phyloP scores from a whole-genome alignment of 1,140 invertebrate genomes.

The Cotesia typhae region DNA sequence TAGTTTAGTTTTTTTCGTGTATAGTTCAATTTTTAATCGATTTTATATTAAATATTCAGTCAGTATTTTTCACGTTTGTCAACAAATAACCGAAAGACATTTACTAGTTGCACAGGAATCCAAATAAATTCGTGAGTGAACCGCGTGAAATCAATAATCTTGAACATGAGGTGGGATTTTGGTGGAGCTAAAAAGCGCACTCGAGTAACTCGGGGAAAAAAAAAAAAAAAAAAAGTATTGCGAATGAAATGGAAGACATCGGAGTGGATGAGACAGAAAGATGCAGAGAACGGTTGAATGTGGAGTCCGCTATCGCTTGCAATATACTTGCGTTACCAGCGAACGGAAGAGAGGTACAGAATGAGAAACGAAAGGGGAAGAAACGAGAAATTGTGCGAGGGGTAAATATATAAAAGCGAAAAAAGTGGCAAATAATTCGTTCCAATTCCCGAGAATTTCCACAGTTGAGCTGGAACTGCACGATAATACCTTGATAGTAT shows the following conservation, averaged over 20 bases:
- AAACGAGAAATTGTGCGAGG: neutral
- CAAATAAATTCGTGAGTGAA: slow-evolving; percentile 13
- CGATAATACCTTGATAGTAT: slow-evolving; percentile 6
- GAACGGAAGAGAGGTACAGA: neutral
- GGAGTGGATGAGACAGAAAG: slow-evolving; percentile 27
- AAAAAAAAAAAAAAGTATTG: neutral
- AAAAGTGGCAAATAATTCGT: slow-evolving; percentile 27
- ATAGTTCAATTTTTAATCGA: neutral
- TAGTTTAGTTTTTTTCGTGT: neutral
- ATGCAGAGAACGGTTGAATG: neutral
- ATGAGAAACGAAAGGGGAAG: neutral
- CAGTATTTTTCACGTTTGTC: neutral
- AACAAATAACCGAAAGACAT: slow-evolving; percentile 13
- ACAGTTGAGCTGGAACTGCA: neutral
- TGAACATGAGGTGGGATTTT: slow-evolving; percentile 23
- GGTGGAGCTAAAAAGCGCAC: slow-evolving; percentile 22
- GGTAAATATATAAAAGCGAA: neutral
- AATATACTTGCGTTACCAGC: too few species aligned
- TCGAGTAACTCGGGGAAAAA: neutral
- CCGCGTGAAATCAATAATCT: slow-evolving; percentile 28
- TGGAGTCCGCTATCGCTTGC: too few species aligned
- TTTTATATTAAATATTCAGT: neutral
- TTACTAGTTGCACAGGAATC: slow-evolving; percentile 19
- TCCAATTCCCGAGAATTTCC: slow-evolving; percentile 31
- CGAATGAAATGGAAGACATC: slow-evolving; percentile 12